phyloP scores from a whole-genome alignment of 2,888 invertebrate species.

The Psylliodes chrysocephalus region DNA sequence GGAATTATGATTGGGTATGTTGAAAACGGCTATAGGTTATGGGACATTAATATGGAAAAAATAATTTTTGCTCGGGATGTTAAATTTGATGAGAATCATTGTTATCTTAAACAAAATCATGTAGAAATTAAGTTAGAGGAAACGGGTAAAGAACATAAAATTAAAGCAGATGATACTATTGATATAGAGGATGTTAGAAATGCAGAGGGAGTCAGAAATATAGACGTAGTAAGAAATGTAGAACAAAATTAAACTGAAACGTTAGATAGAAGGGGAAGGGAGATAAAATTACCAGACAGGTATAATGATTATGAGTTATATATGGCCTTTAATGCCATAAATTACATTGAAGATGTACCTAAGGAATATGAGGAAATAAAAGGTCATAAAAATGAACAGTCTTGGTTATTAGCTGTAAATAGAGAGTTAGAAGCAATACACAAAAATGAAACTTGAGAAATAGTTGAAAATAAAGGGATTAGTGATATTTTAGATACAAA shows the following conservation, averaged over 20 bases:
- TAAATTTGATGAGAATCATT: too few species aligned
- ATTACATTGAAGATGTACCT: slow-evolving; percentile 29
- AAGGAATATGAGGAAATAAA: slow-evolving; percentile 20
- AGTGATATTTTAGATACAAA: slow-evolving; percentile 31
- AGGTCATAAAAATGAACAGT: slow-evolving; percentile 14
- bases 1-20: neutral
- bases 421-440: too few species aligned
- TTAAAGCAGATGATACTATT: too few species aligned
- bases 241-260: too few species aligned
- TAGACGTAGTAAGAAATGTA: too few species aligned
- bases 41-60: neutral
- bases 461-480: slow-evolving; percentile 2
- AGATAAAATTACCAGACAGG: slow-evolving; percentile 8
- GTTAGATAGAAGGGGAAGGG: neutral
- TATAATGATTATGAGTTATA: slow-evolving; percentile 3
- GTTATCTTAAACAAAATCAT: too few species aligned
- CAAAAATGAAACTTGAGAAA: slow-evolving; percentile 31
- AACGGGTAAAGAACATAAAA: too few species aligned
- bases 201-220: too few species aligned
- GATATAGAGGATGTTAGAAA: too few species aligned
- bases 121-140: too few species aligned
- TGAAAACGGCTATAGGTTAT: neutral
- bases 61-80: neutral
- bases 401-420: too few species aligned
- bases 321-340: too few species aligned